Base-by-base conservation (phyloP, 2,888 invertebrate genomes). In the Caenorhabditis parvicauda region DNA sequence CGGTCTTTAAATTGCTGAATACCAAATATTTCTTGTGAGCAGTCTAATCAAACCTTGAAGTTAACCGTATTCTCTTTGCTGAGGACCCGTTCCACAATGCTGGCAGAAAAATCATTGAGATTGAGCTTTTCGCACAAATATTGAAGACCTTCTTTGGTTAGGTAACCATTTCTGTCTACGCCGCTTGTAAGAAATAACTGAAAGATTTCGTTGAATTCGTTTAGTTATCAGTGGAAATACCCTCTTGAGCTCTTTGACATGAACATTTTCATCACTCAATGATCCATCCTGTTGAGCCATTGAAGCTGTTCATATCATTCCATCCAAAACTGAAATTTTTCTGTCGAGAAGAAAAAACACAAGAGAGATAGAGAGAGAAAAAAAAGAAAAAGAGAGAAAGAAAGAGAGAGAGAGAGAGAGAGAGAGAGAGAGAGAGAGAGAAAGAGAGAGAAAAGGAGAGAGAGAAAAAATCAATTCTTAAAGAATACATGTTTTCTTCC, bases 1-100 rank as follows among this genome's bases (percentile, higher is more conserved):
- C 72, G 63, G 29, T 70, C 70, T 65, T 72, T 72, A 56, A 72
- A 72, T 57, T 60, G 62, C 72, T 72, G 60, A 0, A 67, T 48
- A 47, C 38, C n/a, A 21, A 22, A 39, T 5, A 17, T 19, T n/a
- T 29, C 12, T 1, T 35, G 17, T 17, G 17, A n/a, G 24, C 19
- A 2, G 3, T 25, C 22, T 43, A 22, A 35, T 32, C 54, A 47
- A 7, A 72, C 72, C 35, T 61, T 56, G 39, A 72, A 72, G 39
- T 67, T 64, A 42, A 72, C 70, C 0, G 54, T 50, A 44, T 62
- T 45, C 17, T 59, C 54, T 19, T 63, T 63, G 24, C 53, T 50
- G 9, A 72, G 58, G 4, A 70, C 67, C 48, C 72, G 43, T 17
- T 63, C 64, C 17, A 60, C 50, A 24, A 72, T 70, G 35, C 64